Evolutionary conservation across 53 echinoderm and acorn worm genomes (phyloP), one percentile per base, ranked within the genome.

Genomic region (Luidia sarsii): DNA sequence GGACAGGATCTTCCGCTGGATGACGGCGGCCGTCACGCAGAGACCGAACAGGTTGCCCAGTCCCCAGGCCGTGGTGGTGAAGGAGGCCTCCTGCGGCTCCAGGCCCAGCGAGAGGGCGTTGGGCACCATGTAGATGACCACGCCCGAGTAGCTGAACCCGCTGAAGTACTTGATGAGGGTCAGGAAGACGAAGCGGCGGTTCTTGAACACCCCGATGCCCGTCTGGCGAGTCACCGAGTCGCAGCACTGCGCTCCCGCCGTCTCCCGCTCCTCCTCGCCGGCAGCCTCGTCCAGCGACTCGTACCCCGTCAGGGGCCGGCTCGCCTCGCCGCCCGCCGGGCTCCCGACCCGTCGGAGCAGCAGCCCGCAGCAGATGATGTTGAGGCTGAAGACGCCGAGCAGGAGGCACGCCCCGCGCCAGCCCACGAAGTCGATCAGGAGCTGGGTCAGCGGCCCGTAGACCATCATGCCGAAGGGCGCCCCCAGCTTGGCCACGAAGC

Each of bases 391-490:
- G 23, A 23, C 56, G 56, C 23, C 56, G 56, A 56, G 23, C 11
- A 56, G 23, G 24, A 56, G 56, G 10, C 23, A 28, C 23, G 56
- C 56, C 0, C 56, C 56, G 28, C 56, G 56, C 56, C 56, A 56
- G 0, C 56, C 56, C 23, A 25, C 23, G 56, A 13, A 23, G 23
- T 56, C 56, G 1, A 28, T 56, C 23, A 56, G 56, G 10, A 28
- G 23, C 28, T 56, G 56, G 3, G 56, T 56, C 28, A 28, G 23
- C 0, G 56, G 56, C 10, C 56, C 56, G 24, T 56, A 56, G 56
- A 56, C 56, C 56, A 56, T 56, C 56, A 56, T 56, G 10, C 56
- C 56, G 9, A 56, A 56, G 23, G 56, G 56, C 23, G 56, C 56
- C 23, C 56, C 56, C 23, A 56, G 0, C 24, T 56, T 56, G 28